These are phyloP conservation scores for Mus caroli DNA, from an alignment of 2,797 vertebrate species.

Conservation along the genomic window DNA sequence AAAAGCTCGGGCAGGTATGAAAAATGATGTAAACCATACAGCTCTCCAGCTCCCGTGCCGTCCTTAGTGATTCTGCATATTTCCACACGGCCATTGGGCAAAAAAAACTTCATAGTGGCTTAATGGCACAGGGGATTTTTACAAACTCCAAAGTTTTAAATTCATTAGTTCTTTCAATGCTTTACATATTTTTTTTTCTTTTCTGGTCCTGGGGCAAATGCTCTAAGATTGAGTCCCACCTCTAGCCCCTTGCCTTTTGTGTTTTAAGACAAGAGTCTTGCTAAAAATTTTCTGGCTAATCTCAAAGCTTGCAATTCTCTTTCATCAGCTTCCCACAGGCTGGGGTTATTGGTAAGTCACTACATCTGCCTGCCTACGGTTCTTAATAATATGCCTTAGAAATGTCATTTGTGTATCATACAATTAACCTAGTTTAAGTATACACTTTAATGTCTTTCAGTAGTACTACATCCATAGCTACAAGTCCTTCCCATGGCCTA, in stretches of 20 bases:
- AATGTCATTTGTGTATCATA: background rate
- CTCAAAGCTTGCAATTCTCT: background rate
- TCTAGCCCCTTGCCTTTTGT: background rate
- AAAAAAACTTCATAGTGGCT: background rate
- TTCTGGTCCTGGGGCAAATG: background rate
- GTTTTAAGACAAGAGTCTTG: background rate
- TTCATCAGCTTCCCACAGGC: background rate
- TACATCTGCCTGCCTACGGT: background rate
- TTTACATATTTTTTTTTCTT: background rate
- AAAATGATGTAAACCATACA: conserved; percentile 16
- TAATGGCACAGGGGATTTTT: background rate
- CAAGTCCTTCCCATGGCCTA: background rate
- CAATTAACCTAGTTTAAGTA: background rate
- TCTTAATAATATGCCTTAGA: conserved; percentile 32
- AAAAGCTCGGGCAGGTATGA: background rate
- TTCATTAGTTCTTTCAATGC: background rate
- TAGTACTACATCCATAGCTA: background rate
- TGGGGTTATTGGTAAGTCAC: background rate
- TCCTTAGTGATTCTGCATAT: conserved; percentile 33
- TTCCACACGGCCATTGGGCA: background rate
- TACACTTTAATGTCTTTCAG: conserved; percentile 10
- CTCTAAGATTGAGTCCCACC: background rate
- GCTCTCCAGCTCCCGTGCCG: background rate
- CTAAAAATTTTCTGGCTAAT: background rate
- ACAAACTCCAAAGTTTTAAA: conserved; percentile 31